Evolutionary conservation across 2,888 invertebrate species (phyloP).

Genomic region (Zygogramma bicolorata): DNA sequence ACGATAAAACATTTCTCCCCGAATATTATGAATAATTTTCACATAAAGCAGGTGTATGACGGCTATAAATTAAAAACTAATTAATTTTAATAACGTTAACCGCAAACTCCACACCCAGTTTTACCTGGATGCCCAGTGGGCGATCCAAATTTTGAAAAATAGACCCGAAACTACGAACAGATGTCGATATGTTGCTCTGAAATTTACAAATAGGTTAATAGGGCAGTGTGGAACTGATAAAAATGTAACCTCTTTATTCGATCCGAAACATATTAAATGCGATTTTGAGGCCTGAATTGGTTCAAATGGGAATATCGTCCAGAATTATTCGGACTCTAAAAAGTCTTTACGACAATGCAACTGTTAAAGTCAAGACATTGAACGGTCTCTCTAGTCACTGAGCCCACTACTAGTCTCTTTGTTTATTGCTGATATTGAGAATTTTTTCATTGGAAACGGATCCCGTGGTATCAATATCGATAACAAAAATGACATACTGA

Average conservation of each 20-base stretch:
- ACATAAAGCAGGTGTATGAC: slow-evolving; percentile 51
- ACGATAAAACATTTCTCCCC: slow-evolving; percentile 28
- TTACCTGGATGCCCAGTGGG: slow-evolving; percentile 45
- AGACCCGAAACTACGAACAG: slow-evolving; percentile 23
- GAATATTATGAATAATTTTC: slow-evolving; percentile 44
- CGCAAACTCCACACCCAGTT: slow-evolving; percentile 44
- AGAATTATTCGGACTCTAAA: too few species aligned
- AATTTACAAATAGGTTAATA: slow-evolving; percentile 1
- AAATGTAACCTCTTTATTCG: too few species aligned
- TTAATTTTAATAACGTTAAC: slow-evolving; percentile 51
- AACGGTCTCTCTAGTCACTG: too few species aligned
- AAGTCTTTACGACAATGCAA: too few species aligned
- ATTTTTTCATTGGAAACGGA: too few species aligned
- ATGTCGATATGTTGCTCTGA: slow-evolving; percentile 19
- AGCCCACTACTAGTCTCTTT: too few species aligned
- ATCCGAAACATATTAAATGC: not conserved
- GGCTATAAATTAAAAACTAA: slow-evolving; percentile 55
- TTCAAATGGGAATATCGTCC: too few species aligned
- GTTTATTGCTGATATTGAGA: too few species aligned
- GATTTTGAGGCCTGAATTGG: too few species aligned
- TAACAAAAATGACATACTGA: too few species aligned
- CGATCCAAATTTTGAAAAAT: slow-evolving; percentile 40
- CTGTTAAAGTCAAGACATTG: too few species aligned
- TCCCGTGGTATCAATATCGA: too few species aligned
- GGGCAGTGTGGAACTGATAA: not conserved